Percentiles rank a stretch among this genome's conserved stretches.
These are phyloP conservation scores for Xenentodon cancila DNA, from an alignment of 2,797 vertebrate genomes.

Conservation along the genomic window DNA sequence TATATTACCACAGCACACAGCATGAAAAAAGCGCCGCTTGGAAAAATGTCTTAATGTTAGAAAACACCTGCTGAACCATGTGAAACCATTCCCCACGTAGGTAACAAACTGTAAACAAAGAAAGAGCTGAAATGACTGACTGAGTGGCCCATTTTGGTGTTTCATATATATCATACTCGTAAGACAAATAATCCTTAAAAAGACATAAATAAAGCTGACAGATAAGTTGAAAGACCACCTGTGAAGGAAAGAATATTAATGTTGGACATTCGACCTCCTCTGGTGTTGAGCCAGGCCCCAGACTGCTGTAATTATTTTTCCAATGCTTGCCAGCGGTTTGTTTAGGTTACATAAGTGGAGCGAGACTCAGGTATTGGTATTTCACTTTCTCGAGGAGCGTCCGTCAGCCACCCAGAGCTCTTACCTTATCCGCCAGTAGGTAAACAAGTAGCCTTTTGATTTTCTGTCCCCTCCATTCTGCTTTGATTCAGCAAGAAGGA, in stretches of 20 bases:
- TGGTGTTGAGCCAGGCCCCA: conserved; percentile 14
- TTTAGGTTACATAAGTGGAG: conserved; percentile 70
- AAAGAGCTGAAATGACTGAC: too few species aligned
- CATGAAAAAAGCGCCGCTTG: too few species aligned
- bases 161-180: too few species aligned
- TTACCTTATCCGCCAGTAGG: conserved; percentile 44
- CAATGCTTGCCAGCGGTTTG: conserved; percentile 63
- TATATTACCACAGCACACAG: too few species aligned
- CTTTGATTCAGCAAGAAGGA: conserved; percentile 7
- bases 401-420: conserved; percentile 34
- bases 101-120: too few species aligned
- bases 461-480: conserved; percentile 59
- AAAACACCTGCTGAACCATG: too few species aligned
- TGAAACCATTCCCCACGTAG: too few species aligned
- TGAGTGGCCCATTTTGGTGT: too few species aligned
- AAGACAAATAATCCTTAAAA: conserved; percentile 30
- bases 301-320: conserved; percentile 69
- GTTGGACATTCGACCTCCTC: conserved; percentile 46
- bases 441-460: conserved; percentile 67
- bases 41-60: too few species aligned
- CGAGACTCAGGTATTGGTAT: conserved; percentile 67
- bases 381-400: conserved; percentile 55
- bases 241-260: conserved; percentile 24
- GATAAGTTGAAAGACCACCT: conserved; percentile 9
- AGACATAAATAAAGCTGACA: background rate